Evolutionary conservation across 2,797 vertebrate species (phyloP).

Genomic region (Streptopelia turtur): DNA sequence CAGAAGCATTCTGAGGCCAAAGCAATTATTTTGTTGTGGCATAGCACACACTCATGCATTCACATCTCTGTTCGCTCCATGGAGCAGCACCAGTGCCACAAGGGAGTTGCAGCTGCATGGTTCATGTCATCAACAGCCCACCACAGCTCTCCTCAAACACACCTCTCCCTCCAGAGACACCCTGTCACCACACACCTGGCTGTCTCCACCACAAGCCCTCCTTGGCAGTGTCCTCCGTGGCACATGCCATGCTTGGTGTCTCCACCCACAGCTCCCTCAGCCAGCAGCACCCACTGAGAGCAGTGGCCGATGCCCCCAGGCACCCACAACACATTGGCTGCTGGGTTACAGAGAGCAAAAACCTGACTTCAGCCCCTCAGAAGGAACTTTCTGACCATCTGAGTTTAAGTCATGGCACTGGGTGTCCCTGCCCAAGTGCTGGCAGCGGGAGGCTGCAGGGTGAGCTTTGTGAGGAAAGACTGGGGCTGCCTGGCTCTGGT

Average conservation of each 20-base stretch:
- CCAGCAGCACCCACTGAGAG: not conserved
- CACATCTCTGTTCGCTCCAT: accelerated
- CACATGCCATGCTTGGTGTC: no score
- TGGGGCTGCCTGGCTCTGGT: accelerated
- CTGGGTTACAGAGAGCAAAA: not conserved
- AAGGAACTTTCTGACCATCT: not conserved
- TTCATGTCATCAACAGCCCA: accelerated
- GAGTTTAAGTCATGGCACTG: not conserved
- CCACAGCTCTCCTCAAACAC: not conserved
- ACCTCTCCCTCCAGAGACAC: not conserved
- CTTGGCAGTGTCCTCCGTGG: not conserved
- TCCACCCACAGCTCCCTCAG: not conserved
- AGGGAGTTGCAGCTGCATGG: not conserved
- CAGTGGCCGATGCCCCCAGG: not conserved
- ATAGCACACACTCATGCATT: accelerated
- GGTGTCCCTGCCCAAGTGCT: accelerated
- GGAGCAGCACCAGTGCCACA: accelerated
- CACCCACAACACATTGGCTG: not conserved
- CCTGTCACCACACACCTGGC: not conserved
- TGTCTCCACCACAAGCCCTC: not conserved
- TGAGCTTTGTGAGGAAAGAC: not conserved
- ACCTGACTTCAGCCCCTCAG: not conserved
- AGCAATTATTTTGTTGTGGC: accelerated
- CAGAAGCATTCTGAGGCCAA: not conserved
- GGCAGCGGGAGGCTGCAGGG: not conserved